Percentiles rank a stretch among this genome's conserved stretches.
These are phyloP conservation scores for Platycheirus albimanus DNA, from an alignment of 2,888 invertebrate genomes.

Conservation along the genomic window DNA sequence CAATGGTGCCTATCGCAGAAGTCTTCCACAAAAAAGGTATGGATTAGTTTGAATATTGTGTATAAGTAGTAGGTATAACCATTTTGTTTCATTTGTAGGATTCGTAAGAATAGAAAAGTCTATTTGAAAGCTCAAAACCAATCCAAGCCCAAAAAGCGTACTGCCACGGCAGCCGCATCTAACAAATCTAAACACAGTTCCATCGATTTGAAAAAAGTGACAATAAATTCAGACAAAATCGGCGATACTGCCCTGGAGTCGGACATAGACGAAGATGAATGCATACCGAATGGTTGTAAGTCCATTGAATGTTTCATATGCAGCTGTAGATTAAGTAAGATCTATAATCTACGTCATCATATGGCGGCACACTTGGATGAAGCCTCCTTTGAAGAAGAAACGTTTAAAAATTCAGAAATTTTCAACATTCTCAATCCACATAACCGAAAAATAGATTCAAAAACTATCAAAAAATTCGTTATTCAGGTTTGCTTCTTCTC, in stretches of 20 bases:
- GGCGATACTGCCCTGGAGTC: conserved; percentile 11
- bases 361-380: conserved; percentile 56
- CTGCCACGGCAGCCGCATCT: background rate
- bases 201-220: background rate
- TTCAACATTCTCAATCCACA: conserved; percentile 71
- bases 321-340: conserved; percentile 61
- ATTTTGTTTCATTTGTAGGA: no score
- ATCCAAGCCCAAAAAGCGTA: background rate
- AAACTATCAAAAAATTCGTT: conserved; percentile 67
- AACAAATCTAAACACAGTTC: background rate
- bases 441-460: conserved; percentile 72
- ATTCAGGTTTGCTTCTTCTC: conserved; percentile 44
- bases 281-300: conserved; percentile 73
- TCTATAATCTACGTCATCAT: conserved; percentile 70
- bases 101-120: no score
- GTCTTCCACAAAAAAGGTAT: conserved; percentile 24
- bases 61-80: no score
- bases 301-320: conserved; percentile 74
- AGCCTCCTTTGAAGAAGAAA: conserved; percentile 46
- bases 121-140: background rate
- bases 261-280: conserved; percentile 73
- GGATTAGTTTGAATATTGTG: background rate
- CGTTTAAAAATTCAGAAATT: conserved; percentile 62
- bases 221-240: no score
- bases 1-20: conserved; percentile 22